Evolutionary conservation across 2,888 invertebrate genomes (phyloP), one percentile per base, ranked within the genome.

Genomic region (Apeira syringaria): DNA sequence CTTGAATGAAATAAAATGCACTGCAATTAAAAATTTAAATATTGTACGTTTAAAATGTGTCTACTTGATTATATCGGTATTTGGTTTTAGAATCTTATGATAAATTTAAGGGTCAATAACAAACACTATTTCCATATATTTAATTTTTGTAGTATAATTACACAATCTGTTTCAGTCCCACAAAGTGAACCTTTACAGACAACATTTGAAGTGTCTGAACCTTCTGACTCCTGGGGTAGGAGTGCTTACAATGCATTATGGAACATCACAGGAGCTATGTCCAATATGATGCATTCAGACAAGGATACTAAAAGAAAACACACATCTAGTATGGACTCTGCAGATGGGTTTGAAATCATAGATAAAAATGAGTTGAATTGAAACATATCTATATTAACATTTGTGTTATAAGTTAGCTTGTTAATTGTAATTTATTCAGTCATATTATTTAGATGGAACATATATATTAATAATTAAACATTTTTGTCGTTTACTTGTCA

Each of bases 301-400:
- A 68, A 66, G 35, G 67, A 68, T 9, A 72, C 53, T 29, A 78
- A 72, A 65, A 73, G 78, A 40, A 74, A 77, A 54, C 66, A 80
- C 49, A 57, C 83, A 12, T 74, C 81, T 26, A 87, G 88, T 66
- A 65, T 64, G 36, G 86, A 86, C 57, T 87, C 85, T 22, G 80
- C 88, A 31, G 88, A 89, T 71, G 88, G 86, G n/a, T 89, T 89
- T 69, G 88, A 87, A 77, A 84, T 89, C 30, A 76, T 89, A 57
- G 85, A 89, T 56, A 76, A 83, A 72, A 78, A 71, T 67, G 88
- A 89, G 43, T 59, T 86, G 49, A 65, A 71, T 50, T 81, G 75
- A 68, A 45, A 42, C 47, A 54, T 47, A 54, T 54, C 45, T 35
- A 4, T 24, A 24, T 17, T 35, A 18, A 13, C 10, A 7, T 17